These are phyloP conservation scores for Drosophila subquinaria DNA, from an alignment of 2,888 invertebrate species.

Conservation along the genomic window DNA sequence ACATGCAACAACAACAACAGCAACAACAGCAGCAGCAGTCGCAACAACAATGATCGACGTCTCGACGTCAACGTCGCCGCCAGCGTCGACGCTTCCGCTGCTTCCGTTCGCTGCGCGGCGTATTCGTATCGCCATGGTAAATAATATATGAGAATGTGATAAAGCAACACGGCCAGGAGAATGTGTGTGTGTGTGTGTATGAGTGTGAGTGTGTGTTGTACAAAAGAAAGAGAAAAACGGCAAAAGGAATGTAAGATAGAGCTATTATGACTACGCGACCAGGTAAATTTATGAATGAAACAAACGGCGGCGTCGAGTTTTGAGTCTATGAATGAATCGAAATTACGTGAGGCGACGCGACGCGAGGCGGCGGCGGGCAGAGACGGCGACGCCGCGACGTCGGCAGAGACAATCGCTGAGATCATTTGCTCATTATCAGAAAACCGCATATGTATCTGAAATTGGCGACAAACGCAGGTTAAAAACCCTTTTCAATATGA, in stretches of 20 bases:
- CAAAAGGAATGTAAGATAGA: slow-evolving; percentile 67
- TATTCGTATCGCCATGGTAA: slow-evolving; percentile 56
- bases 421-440: slow-evolving; percentile 82
- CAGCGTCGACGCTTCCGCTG: slow-evolving; percentile 76
- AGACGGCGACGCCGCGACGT: slow-evolving; percentile 10
- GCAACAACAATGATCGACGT: slow-evolving; percentile 55
- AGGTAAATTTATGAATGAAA: slow-evolving; percentile 80
- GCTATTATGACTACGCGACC: slow-evolving; percentile 76
- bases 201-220: slow-evolving; percentile 25
- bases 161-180: slow-evolving; percentile 42
- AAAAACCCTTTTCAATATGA: slow-evolving; percentile 24
- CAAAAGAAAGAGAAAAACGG: slow-evolving; percentile 39
- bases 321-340: slow-evolving; percentile 78
- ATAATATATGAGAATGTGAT: slow-evolving; percentile 57
- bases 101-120: slow-evolving; percentile 73
- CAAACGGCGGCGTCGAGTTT: slow-evolving; percentile 51
- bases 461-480: slow-evolving; percentile 75
- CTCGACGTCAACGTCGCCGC: slow-evolving; percentile 53
- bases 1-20: not conserved
- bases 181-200: not conserved
- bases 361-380: slow-evolving; percentile 24
- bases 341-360: slow-evolving; percentile 71
- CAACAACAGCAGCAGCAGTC: slow-evolving; percentile 21
- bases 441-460: slow-evolving; percentile 76
- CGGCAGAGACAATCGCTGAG: slow-evolving; percentile 42